These are phyloP conservation scores for Nesometra sesokonis DNA, from an alignment of 35 echinoderm and acorn worm genomes.

Conservation along the genomic window DNA sequence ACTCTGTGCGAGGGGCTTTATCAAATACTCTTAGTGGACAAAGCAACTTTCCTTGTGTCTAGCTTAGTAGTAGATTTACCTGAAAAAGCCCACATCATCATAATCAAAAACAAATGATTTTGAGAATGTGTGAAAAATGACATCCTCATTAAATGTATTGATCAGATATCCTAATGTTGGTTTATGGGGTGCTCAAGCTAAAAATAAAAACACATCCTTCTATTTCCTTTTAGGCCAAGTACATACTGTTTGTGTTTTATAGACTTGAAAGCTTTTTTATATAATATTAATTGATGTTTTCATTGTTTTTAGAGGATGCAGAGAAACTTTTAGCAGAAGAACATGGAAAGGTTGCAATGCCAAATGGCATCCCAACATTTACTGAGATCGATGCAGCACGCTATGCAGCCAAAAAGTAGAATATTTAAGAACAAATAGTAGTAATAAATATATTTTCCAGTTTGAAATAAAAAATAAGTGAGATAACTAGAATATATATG, in stretches of 20 bases:
- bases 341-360: slow-evolving; percentile 32
- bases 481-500: neutral
- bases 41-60: too few species aligned
- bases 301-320: slow-evolving; percentile 38
- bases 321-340: slow-evolving; percentile 65
- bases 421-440: neutral
- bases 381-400: slow-evolving; percentile 43
- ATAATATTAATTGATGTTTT: neutral
- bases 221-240: neutral
- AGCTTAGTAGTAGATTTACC: too few species aligned
- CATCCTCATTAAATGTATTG: too few species aligned
- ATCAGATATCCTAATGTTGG: too few species aligned
- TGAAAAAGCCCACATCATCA: too few species aligned
- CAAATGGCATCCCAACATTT: slow-evolving; percentile 63
- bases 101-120: too few species aligned
- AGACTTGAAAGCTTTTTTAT: neutral
- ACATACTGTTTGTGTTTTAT: neutral
- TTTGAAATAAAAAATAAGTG: neutral
- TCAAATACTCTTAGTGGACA: too few species aligned
- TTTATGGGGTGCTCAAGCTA: too few species aligned
- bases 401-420: slow-evolving; percentile 5
- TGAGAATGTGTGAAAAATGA: too few species aligned
- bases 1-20: too few species aligned
- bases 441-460: too few species aligned
- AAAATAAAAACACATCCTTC: too few species aligned